A percentile compares a stretch with the other conserved stretches of the same genome.
Conservation (phyloP, 1,140 invertebrate genomes). For the Hesperophylax magnus region DNA sequence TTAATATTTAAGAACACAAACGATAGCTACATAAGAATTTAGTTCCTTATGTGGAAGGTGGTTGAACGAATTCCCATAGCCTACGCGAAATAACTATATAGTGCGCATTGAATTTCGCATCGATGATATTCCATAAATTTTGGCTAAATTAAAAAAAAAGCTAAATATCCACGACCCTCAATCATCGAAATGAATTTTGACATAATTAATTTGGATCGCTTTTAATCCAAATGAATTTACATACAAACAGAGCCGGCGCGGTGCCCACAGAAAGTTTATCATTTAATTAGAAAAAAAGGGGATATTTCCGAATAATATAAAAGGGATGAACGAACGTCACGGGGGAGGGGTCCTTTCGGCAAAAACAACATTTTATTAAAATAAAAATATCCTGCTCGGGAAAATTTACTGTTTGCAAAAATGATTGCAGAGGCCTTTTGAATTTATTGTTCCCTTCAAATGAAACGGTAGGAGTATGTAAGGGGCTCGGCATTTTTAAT, state of each 20-base stretch:
- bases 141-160: neutral
- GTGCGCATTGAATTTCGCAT: too few relatives aligned
- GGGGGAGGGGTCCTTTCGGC: conserved; percentile 28
- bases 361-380: conserved; percentile 37
- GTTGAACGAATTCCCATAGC: too few relatives aligned
- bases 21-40: too few relatives aligned
- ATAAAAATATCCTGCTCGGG: conserved; percentile 1
- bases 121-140: neutral
- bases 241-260: neutral
- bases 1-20: too few relatives aligned
- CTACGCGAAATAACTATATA: too few relatives aligned
- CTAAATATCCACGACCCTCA: neutral
- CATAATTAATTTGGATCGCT: conserved; percentile 3
- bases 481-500: neutral
- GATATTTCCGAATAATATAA: conserved; percentile 10
- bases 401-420: conserved; percentile 15
- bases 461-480: conserved; percentile 5
- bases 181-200: conserved; percentile 9
- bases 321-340: neutral
- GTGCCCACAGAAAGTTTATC: conserved; percentile 15
- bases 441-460: conserved; percentile 31
- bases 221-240: conserved; percentile 22
- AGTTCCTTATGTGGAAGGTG: too few relatives aligned
- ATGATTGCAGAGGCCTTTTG: conserved; percentile 18
- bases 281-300: conserved; percentile 33